Evolutionary conservation across 2,797 vertebrate genomes (phyloP).

Genomic region (Falco naumanni): DNA sequence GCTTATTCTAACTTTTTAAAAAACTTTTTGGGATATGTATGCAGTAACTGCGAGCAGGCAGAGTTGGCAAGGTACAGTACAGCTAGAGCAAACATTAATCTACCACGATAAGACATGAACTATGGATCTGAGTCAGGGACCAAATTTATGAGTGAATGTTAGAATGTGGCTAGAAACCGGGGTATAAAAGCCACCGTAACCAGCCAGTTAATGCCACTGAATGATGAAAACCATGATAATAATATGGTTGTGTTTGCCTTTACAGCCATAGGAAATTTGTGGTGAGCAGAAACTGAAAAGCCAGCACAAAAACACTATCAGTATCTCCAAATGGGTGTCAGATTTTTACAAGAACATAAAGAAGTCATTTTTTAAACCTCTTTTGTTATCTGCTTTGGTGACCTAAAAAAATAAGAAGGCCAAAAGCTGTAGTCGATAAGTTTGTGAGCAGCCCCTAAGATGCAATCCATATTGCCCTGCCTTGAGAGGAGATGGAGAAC

Average conservation of each 20-base stretch:
- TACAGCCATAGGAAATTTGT: conserved; percentile 64
- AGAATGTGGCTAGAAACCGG: conserved; percentile 24
- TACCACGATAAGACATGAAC: neutral
- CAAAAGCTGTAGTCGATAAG: neutral
- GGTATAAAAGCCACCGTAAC: conserved; percentile 7
- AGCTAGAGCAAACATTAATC: neutral
- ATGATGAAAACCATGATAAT: conserved; percentile 53
- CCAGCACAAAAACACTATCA: conserved; percentile 24
- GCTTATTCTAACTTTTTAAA: neutral
- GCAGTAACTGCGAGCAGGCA: neutral
- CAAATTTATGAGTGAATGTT: conserved; percentile 20
- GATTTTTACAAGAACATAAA: conserved; percentile 13
- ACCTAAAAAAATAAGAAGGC: neutral
- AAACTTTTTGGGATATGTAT: neutral
- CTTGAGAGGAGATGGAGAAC: neutral
- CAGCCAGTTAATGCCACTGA: conserved; percentile 33
- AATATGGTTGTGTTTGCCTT: conserved; percentile 38
- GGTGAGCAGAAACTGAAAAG: conserved; percentile 57
- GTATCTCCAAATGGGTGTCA: neutral
- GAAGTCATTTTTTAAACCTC: neutral
- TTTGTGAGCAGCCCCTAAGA: neutral
- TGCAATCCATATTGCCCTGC: neutral
- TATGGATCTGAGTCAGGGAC: conserved; percentile 40
- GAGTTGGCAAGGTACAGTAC: neutral
- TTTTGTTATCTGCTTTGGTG: neutral